Evolutionary conservation across 2,113 vertebrate species (phyloP).

Genomic region (Megaceryle torquata): DNA sequence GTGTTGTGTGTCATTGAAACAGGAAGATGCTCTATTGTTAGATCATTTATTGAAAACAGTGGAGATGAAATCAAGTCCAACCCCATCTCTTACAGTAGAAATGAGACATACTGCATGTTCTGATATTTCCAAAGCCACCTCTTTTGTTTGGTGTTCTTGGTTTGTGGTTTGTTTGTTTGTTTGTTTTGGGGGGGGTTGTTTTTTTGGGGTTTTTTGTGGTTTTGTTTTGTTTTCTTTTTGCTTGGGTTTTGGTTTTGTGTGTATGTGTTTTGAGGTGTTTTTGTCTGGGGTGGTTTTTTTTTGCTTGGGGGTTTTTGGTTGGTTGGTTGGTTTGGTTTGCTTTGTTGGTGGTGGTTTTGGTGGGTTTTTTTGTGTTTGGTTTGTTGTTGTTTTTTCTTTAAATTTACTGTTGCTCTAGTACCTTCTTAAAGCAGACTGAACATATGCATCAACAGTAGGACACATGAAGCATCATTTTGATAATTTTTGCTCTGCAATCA

Average conservation of each 20-base stretch:
- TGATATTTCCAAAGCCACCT: neutral
- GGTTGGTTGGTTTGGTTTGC: too few species aligned
- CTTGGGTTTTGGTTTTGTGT: too few species aligned
- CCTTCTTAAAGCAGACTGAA: neutral
- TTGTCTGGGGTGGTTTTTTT: too few species aligned
- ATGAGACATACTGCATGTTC: neutral
- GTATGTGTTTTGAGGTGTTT: too few species aligned
- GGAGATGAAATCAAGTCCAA: neutral
- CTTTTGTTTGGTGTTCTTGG: neutral
- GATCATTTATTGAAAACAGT: neutral
- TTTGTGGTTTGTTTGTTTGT: too few species aligned
- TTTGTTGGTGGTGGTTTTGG: too few species aligned
- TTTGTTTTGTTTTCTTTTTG: too few species aligned
- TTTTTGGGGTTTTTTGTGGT: too few species aligned
- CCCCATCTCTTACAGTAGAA: neutral
- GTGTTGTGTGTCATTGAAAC: neutral
- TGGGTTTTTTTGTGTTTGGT: too few species aligned
- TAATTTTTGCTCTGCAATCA: neutral
- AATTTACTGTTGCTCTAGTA: neutral
- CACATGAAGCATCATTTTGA: neutral
- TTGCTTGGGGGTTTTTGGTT: too few species aligned
- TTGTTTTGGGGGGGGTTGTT: too few species aligned
- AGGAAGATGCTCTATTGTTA: constrained; percentile 4
- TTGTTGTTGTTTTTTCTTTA: neutral
- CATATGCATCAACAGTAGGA: neutral